Conservation (phyloP, 2,888 invertebrate genomes). For the Brachyopa scutellaris region DNA sequence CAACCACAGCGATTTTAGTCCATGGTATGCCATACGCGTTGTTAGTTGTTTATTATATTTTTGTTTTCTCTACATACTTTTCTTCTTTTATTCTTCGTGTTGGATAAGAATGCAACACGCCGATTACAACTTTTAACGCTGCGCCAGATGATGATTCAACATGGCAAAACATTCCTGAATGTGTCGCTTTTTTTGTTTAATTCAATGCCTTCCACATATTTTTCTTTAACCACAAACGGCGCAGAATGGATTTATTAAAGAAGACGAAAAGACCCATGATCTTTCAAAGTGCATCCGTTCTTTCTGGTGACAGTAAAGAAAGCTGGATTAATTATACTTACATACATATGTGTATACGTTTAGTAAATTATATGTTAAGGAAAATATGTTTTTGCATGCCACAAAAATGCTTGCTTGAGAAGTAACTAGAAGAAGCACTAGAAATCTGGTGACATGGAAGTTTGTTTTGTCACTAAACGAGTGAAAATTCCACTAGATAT, state of each 20-base stretch:
- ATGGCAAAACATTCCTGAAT: constrained; percentile 15
- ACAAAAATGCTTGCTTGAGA: no score
- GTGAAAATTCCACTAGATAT: no score
- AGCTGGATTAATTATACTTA: constrained; percentile 42
- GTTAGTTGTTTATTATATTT: constrained; percentile 1
- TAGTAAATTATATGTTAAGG: constrained; percentile 9
- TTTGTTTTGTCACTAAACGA: no score
- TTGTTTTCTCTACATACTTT: neutral
- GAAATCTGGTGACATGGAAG: no score
- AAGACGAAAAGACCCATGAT: constrained; percentile 10
- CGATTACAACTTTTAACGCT: constrained; percentile 13
- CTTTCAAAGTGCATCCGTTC: constrained; percentile 15
- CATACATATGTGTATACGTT: constrained; percentile 18
- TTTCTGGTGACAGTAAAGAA: constrained; percentile 10
- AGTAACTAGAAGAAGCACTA: no score
- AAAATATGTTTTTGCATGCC: no score
- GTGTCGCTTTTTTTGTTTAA: constrained; percentile 4
- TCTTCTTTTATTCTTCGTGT: constrained; percentile 4
- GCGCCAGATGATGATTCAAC: constrained; percentile 22
- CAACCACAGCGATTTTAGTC: neutral
- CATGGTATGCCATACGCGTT: neutral
- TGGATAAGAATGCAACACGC: constrained; percentile 11
- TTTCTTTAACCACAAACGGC: neutral
- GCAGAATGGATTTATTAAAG: constrained; percentile 21
- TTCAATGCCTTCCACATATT: constrained; percentile 2